phyloP scores from a whole-genome alignment of 2,888 invertebrate species.

The Nomada hirtipes region DNA sequence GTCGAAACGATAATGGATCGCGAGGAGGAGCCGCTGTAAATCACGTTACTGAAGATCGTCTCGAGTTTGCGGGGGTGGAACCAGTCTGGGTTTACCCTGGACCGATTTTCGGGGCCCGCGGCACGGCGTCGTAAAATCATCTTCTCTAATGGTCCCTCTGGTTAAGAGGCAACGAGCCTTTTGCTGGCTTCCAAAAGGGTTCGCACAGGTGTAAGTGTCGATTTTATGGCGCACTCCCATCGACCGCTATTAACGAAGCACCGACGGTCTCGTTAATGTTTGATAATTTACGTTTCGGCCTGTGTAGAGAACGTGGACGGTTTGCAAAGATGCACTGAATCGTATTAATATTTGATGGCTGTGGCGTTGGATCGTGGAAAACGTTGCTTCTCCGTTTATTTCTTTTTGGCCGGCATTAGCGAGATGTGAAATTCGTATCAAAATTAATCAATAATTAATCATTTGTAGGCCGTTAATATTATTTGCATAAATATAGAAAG shows the following conservation, averaged over 20 bases:
- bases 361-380: too few relatives aligned
- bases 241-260: conserved; percentile 32
- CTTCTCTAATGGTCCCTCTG: conserved; percentile 45
- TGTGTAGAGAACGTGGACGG: too few relatives aligned
- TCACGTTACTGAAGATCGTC: conserved; percentile 67
- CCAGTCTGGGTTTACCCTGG: conserved; percentile 23
- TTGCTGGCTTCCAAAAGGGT: background rate
- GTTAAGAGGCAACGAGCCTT: conserved; percentile 3
- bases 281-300: conserved; percentile 27
- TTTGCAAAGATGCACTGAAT: too few relatives aligned
- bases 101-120: background rate
- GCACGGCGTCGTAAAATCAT: conserved; percentile 52
- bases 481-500: too few relatives aligned
- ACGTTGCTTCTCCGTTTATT: too few relatives aligned
- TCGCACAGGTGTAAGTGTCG: conserved; percentile 46
- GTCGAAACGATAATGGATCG: conserved; percentile 62
- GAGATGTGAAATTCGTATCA: background rate
- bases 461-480: too few relatives aligned
- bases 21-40: conserved; percentile 60
- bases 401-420: background rate
- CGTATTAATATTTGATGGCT: too few relatives aligned
- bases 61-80: conserved; percentile 19
- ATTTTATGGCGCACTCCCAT: conserved; percentile 37
- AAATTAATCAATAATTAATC: too few relatives aligned
- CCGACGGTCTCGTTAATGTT: conserved; percentile 34